Evolutionary conservation across 2,888 invertebrate genomes (phyloP), one percentile per base, ranked within the genome.

Genomic region (Volucella inflata): DNA sequence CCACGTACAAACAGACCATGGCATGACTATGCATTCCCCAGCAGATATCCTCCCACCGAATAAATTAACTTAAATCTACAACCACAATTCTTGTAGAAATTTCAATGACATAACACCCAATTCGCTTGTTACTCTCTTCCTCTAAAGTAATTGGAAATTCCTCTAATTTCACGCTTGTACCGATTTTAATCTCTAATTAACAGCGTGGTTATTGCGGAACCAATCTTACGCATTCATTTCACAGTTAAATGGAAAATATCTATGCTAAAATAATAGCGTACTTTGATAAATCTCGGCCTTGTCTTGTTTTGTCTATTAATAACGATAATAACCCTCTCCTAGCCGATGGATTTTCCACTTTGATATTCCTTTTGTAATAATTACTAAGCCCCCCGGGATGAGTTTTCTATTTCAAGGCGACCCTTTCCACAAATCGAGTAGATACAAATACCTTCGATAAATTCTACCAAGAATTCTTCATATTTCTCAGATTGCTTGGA

Each of bases 161-260:
- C 65, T 67, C 65, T 30, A 65, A 65, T 75, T 75, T 57, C 55
- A 48, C 71, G 21, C 57, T 40, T 40, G 12, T 42, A 40, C 11
- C 57, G 46, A 65, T 40, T 65, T 44, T 40, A 9, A 21, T 21
- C 57, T 48, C 55, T 57, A 48, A 46, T 65, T 65, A 48, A 46
- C 48, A 65, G 11, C 21, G 30, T 48, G 40, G 38, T 75, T 38
- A 44, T 40, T 60, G 40, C 17, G 11, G 17, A 16, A 65, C 14
- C 38, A 75, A 44, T 16, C 17, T 14, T 30, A 44, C n/a, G 50
- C 75, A 76, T 46, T 76, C 44, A 76, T 76, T 67, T 67, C 76
- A 67, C 67, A 67, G 42, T 50, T 12, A 44, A 44, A 59, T 76
- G 59, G 30, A 67, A 38, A 42, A 51, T 57, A 48, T 59, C 42